Conservation (phyloP, 2,797 vertebrate genomes). For the Carduelis carduelis region DNA sequence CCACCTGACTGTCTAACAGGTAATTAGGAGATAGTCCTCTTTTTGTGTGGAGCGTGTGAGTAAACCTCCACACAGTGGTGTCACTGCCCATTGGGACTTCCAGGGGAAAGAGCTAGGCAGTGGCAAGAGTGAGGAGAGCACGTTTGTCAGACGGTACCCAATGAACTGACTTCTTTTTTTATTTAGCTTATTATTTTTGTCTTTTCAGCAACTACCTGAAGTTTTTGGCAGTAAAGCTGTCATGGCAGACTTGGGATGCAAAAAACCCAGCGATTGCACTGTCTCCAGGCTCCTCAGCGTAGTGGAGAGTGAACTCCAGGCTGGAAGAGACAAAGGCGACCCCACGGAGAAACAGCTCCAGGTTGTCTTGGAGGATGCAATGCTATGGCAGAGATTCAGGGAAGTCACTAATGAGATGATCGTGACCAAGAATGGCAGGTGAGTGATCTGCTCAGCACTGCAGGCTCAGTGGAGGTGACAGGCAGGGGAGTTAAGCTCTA, state of each 20-base stretch:
- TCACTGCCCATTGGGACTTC: slow-evolving; percentile 74
- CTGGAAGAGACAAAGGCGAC: slow-evolving; percentile 92
- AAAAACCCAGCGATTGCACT: slow-evolving; percentile 71
- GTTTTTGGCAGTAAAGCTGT: slow-evolving; percentile 17
- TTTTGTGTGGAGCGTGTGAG: slow-evolving; percentile 49
- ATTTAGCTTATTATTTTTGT: slow-evolving; percentile 16
- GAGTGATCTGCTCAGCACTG: slow-evolving; percentile 30
- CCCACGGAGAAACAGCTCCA: slow-evolving; percentile 91
- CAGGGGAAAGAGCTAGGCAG: slow-evolving; percentile 50
- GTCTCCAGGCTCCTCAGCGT: slow-evolving; percentile 88
- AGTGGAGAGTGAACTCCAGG: slow-evolving; percentile 89
- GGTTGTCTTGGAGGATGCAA: slow-evolving; percentile 88
- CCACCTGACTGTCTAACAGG: slow-evolving; percentile 77
- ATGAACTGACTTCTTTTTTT: neutral
- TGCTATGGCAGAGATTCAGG: slow-evolving; percentile 92
- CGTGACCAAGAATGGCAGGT: slow-evolving; percentile 98
- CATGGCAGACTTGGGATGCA: slow-evolving; percentile 74
- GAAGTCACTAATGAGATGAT: slow-evolving; percentile 98
- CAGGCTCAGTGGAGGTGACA: neutral
- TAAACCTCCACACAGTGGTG: slow-evolving; percentile 74
- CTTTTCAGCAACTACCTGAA: slow-evolving; percentile 58
- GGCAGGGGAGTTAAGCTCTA: neutral
- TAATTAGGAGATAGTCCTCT: slow-evolving; percentile 78
- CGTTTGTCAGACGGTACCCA: neutral
- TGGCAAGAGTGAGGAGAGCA: slow-evolving; percentile 42